These are phyloP conservation scores for Carapus acus DNA, from an alignment of 2,797 vertebrate species.

Conservation along the genomic window DNA sequence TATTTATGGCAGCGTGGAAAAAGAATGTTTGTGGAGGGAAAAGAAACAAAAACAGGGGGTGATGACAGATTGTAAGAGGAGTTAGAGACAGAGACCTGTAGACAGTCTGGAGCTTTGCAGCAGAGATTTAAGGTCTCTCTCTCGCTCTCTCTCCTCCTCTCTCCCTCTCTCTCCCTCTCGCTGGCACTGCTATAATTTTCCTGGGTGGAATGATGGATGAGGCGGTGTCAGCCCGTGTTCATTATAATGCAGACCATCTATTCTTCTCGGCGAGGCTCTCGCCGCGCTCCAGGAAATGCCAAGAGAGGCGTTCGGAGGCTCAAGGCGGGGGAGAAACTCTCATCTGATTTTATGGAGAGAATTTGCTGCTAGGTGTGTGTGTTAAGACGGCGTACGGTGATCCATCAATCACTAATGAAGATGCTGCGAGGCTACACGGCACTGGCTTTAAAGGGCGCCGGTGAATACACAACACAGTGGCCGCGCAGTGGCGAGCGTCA, in stretches of 20 bases:
- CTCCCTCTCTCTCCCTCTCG: constrained; percentile 41
- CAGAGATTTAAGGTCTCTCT: constrained; percentile 64
- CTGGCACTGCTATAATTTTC: constrained; percentile 73
- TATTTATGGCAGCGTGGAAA: constrained; percentile 1
- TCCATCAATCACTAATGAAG: constrained; percentile 73
- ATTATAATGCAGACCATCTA: constrained; percentile 96
- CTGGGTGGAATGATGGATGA: constrained; percentile 86
- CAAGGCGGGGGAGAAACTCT: constrained; percentile 57
- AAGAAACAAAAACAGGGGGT: constrained; percentile 45
- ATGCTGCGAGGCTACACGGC: constrained; percentile 44
- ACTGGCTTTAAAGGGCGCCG: constrained; percentile 40
- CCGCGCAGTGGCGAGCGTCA: no score
- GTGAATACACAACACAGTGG: constrained; percentile 45
- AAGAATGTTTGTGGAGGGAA: constrained; percentile 23
- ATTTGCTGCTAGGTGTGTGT: constrained; percentile 59
- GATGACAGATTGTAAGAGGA: constrained; percentile 50
- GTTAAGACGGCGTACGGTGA: constrained; percentile 55
- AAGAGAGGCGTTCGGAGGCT: constrained; percentile 58
- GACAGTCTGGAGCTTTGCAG: constrained; percentile 40
- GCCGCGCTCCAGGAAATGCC: constrained; percentile 82
- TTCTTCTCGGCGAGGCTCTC: constrained; percentile 80
- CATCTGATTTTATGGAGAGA: constrained; percentile 63
- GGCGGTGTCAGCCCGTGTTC: constrained; percentile 87
- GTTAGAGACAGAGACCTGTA: constrained; percentile 39
- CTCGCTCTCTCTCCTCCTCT: constrained; percentile 15